Evolutionary conservation across 1,140 invertebrate species (phyloP), one percentile per base, ranked within the genome.

Genomic region (Zaprionus vittiger): DNA sequence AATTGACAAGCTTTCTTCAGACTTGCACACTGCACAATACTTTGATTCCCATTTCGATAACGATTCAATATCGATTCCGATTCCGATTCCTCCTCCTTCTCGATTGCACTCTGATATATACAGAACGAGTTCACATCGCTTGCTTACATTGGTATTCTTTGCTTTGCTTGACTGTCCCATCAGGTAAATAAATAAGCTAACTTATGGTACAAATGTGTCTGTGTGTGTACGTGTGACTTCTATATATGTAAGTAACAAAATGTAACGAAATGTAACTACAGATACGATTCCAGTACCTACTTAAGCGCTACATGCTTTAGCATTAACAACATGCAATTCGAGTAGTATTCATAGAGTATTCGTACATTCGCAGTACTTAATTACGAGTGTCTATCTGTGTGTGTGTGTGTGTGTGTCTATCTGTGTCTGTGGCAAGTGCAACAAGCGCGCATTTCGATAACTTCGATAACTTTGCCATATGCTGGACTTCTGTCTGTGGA

Each of bases 241-340:
- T 89, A 89, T 83, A 89, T 85, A 90, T 90, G 85, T 90, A 90
- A 89, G 85, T 90, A 90, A 90, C 85, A 90, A 81, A 81, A 76
- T 62, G 17, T 59, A 64, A 80, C 52, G 62, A 79, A 90, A 90
- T 79, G 41, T 90, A 84, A 73, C 79, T 89, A 72, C 85, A 84
- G 79, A 83, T 91, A 90, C 76, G 64, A 47, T 47, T 47, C 41
- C 41, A 90, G 66, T 84, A 69, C 84, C 84, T 90, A 90, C 86
- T 90, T 90, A 90, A 90, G 85, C 85, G 82, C 86, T 90, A 90
- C 85, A 90, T 90, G 85, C 85, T 90, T 90, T 83, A 90, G 85
- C 79, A 90, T 82, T 77, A 90, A 87, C 86, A 73, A 80, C 80
- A 90, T 90, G 85, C 85, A 90, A 75, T 85, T 79, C 67, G 80